phyloP scores from a whole-genome alignment of 2,888 invertebrate genomes.

The Brachyptera putata region DNA sequence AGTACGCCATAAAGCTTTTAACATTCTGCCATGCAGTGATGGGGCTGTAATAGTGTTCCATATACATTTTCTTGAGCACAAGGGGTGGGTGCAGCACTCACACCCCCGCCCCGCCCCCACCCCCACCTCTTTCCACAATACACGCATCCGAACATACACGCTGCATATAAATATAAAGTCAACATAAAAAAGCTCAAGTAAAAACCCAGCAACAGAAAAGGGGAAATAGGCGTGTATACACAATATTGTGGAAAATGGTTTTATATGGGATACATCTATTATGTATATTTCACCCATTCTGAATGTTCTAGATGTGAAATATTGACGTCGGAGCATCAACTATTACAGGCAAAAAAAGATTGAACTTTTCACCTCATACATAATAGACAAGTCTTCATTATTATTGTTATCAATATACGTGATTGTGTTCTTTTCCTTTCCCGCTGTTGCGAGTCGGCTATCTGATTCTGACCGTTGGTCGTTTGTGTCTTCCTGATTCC shows the following conservation, averaged over 20 bases:
- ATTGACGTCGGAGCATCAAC: neutral
- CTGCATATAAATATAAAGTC: neutral
- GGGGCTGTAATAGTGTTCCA: too few species aligned
- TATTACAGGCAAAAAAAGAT: neutral
- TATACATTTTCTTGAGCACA: constrained; percentile 2
- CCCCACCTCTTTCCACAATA: neutral
- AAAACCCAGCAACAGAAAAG: neutral
- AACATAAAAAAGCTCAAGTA: neutral
- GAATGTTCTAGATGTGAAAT: neutral
- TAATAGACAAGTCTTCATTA: too few species aligned
- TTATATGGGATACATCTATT: neutral
- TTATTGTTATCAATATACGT: too few species aligned
- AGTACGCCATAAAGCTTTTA: constrained; percentile 11
- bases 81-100: neutral
- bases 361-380: neutral
- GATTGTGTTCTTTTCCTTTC: too few species aligned
- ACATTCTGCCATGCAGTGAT: neutral
- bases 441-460: too few species aligned
- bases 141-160: neutral
- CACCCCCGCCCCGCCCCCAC: neutral
- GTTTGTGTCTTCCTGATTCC: neutral
- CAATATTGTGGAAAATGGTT: neutral
- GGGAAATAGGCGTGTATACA: neutral
- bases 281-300: neutral
- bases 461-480: neutral